phyloP scores from a whole-genome alignment of 23 tunicate genomes.

The Oikopleura dioica region DNA sequence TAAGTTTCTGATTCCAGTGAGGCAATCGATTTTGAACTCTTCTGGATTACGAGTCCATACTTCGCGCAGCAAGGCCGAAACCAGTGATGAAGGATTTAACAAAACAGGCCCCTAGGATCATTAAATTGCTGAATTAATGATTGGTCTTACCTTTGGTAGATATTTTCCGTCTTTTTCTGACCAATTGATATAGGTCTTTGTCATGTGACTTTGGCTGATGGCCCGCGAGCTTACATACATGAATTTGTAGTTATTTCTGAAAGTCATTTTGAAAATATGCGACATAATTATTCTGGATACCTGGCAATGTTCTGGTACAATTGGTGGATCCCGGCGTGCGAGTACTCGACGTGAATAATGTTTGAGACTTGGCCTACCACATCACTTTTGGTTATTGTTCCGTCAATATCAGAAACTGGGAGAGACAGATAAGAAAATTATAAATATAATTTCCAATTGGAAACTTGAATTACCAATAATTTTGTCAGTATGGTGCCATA shows the following conservation, averaged over 20 bases:
- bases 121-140: not conserved
- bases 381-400: not conserved
- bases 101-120: not conserved
- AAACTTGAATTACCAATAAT: no score
- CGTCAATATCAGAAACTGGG: constrained; percentile 12
- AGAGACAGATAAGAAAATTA: no score
- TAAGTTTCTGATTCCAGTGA: not conserved
- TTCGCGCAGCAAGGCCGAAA: not conserved
- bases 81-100: constrained; percentile 7
- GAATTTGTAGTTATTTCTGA: not conserved
- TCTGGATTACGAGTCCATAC: constrained; percentile 3
- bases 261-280: not conserved
- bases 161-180: not conserved
- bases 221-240: not conserved
- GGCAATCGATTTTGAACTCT: constrained; percentile 13
- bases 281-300: not conserved
- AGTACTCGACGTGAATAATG: not conserved
- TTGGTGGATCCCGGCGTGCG: not conserved
- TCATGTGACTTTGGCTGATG: not conserved
- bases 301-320: not conserved
- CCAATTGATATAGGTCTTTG: constrained; percentile 6
- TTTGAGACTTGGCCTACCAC: not conserved
- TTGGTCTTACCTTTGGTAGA: not conserved
- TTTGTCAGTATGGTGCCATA: not conserved
- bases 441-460: no score